Percentiles rank a stretch among this genome's conserved stretches.
Conservation (phyloP, 1,140 invertebrate genomes). For the Drosophila baimaii region DNA sequence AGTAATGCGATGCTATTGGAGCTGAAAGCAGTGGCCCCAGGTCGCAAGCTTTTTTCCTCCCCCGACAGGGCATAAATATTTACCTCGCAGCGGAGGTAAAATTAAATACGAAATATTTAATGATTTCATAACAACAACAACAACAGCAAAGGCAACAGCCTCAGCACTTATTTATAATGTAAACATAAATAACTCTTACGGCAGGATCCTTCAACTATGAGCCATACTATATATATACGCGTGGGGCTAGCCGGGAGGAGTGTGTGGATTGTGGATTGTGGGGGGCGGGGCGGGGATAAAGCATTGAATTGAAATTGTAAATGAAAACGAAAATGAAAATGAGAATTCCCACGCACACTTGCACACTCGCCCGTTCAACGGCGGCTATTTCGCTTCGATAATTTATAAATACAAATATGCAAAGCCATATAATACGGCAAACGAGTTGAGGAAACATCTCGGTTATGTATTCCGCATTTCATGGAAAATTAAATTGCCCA, state of each 20-base stretch:
- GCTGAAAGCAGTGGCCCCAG: neutral
- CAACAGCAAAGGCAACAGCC: neutral
- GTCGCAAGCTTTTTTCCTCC: neutral
- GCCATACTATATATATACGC: neutral
- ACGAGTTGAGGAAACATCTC: conserved; percentile 32
- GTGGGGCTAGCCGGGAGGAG: neutral
- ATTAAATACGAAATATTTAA: conserved; percentile 47
- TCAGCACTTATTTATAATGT: conserved; percentile 36
- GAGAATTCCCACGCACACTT: conserved; percentile 45
- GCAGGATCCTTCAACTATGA: conserved; percentile 40
- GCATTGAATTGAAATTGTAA: conserved; percentile 69
- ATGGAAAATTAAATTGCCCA: conserved; percentile 49
- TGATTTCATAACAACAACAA: conserved; percentile 18
- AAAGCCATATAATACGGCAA: conserved; percentile 36
- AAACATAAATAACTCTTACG: conserved; percentile 51
- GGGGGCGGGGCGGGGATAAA: conserved; percentile 44
- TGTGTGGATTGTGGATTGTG: conserved; percentile 28
- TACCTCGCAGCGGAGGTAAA: conserved; percentile 1
- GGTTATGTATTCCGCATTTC: conserved; percentile 18
- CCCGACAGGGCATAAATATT: conserved; percentile 7
- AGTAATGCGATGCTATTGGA: neutral
- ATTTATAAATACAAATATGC: conserved; percentile 68
- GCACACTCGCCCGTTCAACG: neutral
- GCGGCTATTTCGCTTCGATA: conserved; percentile 47
- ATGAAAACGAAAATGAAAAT: conserved; percentile 63